Conservation (phyloP, 2,888 invertebrate species). For the Aromia moschata region DNA sequence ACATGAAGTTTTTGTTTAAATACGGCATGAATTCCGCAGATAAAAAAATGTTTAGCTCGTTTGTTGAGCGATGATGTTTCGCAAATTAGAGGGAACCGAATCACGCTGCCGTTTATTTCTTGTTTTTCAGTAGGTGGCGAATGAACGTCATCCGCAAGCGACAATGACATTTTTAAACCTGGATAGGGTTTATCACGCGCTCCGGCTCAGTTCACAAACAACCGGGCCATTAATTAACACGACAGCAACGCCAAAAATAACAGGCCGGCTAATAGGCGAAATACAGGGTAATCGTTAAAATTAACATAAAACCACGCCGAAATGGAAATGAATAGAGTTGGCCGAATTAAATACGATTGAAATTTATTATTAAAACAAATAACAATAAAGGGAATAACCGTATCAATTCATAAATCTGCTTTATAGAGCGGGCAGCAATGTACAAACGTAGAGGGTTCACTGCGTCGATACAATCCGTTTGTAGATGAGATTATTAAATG, state of each 20-base stretch:
- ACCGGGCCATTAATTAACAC: neutral
- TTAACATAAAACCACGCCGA: constrained; percentile 4
- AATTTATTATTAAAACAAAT: neutral
- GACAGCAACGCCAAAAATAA: neutral
- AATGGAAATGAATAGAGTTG: neutral
- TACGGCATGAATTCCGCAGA: too few species aligned
- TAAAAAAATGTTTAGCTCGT: too few species aligned
- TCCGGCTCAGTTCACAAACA: too few species aligned
- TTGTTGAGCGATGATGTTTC: too few species aligned
- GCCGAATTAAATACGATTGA: neutral
- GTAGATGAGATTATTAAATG: neutral
- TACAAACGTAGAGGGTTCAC: neutral
- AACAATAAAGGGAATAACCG: neutral
- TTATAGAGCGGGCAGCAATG: neutral
- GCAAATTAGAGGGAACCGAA: too few species aligned
- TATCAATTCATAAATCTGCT: neutral
- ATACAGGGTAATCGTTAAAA: neutral
- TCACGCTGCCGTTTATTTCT: too few species aligned
- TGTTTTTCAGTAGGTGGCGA: too few species aligned
- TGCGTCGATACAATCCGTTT: neutral
- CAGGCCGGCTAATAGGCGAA: neutral
- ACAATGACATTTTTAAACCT: too few species aligned
- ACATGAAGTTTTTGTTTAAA: too few species aligned
- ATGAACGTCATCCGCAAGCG: too few species aligned
- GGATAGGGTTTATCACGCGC: too few species aligned